Evolutionary conservation across 1,140 invertebrate species (phyloP).

Genomic region (Danaus plexippus): DNA sequence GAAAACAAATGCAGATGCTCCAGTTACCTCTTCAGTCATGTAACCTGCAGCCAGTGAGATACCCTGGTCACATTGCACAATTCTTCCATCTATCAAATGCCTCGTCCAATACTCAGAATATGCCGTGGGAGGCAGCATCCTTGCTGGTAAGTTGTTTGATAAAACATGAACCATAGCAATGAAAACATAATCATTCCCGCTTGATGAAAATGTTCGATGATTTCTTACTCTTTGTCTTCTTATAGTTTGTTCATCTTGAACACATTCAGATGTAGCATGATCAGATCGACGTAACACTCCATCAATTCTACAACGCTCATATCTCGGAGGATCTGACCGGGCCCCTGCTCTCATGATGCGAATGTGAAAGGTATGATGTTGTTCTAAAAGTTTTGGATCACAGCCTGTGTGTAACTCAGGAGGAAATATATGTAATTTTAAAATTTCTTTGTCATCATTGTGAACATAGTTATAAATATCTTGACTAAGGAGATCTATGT

Average conservation of each 20-base stretch:
- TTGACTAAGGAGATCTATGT: constrained; percentile 90
- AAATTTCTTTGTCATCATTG: constrained; percentile 82
- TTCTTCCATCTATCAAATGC: constrained; percentile 87
- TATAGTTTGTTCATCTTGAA: constrained; percentile 70
- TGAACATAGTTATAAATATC: constrained; percentile 86
- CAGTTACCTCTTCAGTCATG: constrained; percentile 88
- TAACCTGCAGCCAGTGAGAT: constrained; percentile 90
- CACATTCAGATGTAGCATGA: constrained; percentile 59
- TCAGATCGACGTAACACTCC: constrained; percentile 73
- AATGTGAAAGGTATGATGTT: constrained; percentile 71
- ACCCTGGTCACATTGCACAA: constrained; percentile 90
- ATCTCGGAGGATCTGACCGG: constrained; percentile 78
- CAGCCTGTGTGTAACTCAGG: constrained; percentile 61
- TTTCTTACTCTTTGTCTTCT: constrained; percentile 67
- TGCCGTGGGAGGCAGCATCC: constrained; percentile 78
- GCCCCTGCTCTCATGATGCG: constrained; percentile 77
- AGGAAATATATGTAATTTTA: constrained; percentile 80
- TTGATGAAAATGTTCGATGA: constrained; percentile 68
- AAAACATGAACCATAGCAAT: constrained; percentile 79
- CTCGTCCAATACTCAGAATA: constrained; percentile 89
- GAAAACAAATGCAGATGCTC: constrained; percentile 85
- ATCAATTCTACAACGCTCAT: constrained; percentile 78
- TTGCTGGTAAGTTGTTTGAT: constrained; percentile 78
- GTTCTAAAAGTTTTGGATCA: constrained; percentile 51
- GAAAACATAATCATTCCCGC: constrained; percentile 76